A percentile compares a stretch with the other conserved stretches of the same genome.
Conservation (phyloP, 2,888 invertebrate genomes). For the Acleris cristana region DNA sequence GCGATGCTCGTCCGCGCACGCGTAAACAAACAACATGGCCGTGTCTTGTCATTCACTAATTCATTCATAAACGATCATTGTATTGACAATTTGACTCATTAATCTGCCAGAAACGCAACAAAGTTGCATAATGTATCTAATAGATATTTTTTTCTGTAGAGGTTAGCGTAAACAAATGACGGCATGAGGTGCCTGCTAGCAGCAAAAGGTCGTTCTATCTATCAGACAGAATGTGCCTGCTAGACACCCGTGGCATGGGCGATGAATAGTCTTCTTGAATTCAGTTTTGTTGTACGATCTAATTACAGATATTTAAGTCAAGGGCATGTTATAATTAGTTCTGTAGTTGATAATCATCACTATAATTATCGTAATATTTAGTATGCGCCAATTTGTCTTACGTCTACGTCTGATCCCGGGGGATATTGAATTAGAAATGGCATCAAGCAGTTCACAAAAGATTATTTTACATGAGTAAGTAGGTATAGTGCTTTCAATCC, state of each 20-base stretch:
- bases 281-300: conserved; percentile 29
- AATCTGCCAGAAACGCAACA: conserved; percentile 50
- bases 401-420: neutral
- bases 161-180: conserved; percentile 21
- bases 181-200: conserved; percentile 9
- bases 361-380: neutral
- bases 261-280: conserved; percentile 20
- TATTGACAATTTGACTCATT: conserved; percentile 70
- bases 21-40: conserved; percentile 81
- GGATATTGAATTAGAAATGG: too few relatives aligned
- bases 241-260: conserved; percentile 9
- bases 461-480: too few relatives aligned
- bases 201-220: conserved; percentile 11
- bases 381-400: neutral
- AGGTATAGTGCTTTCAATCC: too few relatives aligned
- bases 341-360: conserved; percentile 9
- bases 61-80: conserved; percentile 80
- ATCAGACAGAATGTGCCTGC: conserved; percentile 11
- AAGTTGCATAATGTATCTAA: conserved; percentile 31
- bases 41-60: conserved; percentile 80
- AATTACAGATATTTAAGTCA: conserved; percentile 38
- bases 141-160: conserved; percentile 19
- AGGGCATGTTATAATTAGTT: conserved; percentile 36
- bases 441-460: too few relatives aligned
- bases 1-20: conserved; percentile 63